Evolutionary conservation across 2,797 vertebrate species (phyloP).

Genomic region (Gymnocypris eckloni): DNA sequence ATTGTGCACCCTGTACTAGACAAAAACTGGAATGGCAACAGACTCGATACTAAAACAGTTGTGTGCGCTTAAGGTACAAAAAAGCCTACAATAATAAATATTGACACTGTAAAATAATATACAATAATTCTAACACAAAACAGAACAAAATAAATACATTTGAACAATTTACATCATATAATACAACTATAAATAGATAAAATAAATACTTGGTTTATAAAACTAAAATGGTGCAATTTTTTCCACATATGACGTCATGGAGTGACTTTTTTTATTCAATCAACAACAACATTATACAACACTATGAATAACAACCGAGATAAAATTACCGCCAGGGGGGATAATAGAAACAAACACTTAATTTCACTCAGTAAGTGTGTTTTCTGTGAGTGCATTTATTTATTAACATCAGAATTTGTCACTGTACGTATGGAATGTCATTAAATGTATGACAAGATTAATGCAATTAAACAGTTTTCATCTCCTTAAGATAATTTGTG

Average conservation of each 20-base stretch:
- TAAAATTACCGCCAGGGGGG: constrained; percentile 13
- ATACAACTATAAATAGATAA: not conserved
- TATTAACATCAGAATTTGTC: not conserved
- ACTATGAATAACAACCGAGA: constrained; percentile 13
- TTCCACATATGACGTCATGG: constrained; percentile 35
- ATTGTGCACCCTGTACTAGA: not conserved
- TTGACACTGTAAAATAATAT: not conserved
- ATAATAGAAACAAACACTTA: not conserved
- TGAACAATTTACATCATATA: not conserved
- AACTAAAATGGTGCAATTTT: not conserved
- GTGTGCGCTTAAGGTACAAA: not conserved
- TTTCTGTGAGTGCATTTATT: not conserved
- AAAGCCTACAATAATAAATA: not conserved
- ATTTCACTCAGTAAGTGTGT: not conserved
- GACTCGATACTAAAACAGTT: not conserved
- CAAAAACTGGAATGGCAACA: not conserved
- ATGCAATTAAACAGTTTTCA: not conserved
- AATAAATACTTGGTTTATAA: not conserved
- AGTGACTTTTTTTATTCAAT: constrained; percentile 19
- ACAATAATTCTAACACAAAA: not conserved
- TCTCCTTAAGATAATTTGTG: not conserved
- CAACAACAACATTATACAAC: constrained; percentile 40
- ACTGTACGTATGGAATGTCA: not conserved
- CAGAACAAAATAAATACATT: not conserved
- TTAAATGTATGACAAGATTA: not conserved